phyloP scores from a whole-genome alignment of 2,888 invertebrate genomes.

The Homarus gammarus region DNA sequence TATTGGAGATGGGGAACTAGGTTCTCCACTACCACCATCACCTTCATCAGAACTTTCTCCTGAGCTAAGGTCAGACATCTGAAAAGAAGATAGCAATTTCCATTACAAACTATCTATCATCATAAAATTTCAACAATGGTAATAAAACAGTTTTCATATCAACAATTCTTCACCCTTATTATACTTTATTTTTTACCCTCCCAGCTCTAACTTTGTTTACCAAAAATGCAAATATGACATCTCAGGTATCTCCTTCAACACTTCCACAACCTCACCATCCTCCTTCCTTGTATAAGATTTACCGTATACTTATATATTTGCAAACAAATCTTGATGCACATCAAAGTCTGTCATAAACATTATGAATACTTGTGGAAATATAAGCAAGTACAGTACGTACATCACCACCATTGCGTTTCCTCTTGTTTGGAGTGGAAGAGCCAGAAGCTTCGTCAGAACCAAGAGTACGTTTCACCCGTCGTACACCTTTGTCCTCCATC shows the following conservation, averaged over 20 bases:
- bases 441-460: constrained; percentile 51
- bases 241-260: too few relatives aligned
- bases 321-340: too few relatives aligned
- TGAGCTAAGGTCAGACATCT: constrained; percentile 66
- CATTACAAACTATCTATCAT: not conserved
- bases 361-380: not conserved
- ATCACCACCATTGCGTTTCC: constrained; percentile 65
- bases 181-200: too few relatives aligned
- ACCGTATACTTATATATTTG: too few relatives aligned
- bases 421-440: constrained; percentile 64
- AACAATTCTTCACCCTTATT: not conserved
- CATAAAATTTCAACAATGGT: not conserved
- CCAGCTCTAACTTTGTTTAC: too few relatives aligned
- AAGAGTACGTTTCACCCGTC: constrained; percentile 49
- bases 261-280: too few relatives aligned
- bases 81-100: constrained; percentile 16
- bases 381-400: constrained; percentile 44
- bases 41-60: constrained; percentile 68
- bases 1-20: constrained; percentile 72
- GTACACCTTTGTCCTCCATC: constrained; percentile 57
- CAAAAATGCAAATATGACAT: too few relatives aligned
- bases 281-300: too few relatives aligned
- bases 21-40: constrained; percentile 58
- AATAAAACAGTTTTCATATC: not conserved
- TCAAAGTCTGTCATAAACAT: too few relatives aligned